phyloP scores from a whole-genome alignment of 2,113 vertebrate species.

The Hemiprocne comata region DNA sequence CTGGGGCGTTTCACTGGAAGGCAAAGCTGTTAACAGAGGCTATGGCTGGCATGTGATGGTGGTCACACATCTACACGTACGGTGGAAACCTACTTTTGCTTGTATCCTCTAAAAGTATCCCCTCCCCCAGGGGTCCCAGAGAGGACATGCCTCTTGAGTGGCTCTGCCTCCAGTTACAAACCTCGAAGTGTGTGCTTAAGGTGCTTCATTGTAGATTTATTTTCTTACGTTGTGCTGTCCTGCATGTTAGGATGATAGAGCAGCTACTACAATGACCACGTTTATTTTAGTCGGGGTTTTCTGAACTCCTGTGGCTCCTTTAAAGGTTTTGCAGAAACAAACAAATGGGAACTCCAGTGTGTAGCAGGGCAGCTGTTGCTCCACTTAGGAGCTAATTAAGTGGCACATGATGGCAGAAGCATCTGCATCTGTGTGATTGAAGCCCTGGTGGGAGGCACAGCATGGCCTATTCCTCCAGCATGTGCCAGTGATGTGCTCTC shows the following conservation, averaged over 20 bases:
- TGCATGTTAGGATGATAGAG: fast-evolving
- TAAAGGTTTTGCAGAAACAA: not conserved
- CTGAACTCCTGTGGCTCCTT: not conserved
- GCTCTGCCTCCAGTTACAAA: not conserved
- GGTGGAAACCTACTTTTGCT: not conserved
- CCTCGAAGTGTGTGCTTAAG: fast-evolving
- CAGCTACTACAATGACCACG: fast-evolving
- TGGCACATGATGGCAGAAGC: fast-evolving
- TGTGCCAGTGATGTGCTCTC: not conserved
- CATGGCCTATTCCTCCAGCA: fast-evolving
- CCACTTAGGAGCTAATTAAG: not conserved
- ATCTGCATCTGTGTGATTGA: fast-evolving
- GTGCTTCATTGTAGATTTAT: fast-evolving
- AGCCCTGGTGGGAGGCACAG: not conserved
- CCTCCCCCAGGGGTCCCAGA: not conserved
- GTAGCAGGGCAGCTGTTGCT: not conserved
- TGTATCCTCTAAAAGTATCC: not conserved
- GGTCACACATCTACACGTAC: fast-evolving
- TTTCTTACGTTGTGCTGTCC: fast-evolving
- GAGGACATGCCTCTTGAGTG: not conserved
- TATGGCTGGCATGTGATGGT: fast-evolving
- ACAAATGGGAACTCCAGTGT: not conserved
- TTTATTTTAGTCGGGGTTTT: not conserved
- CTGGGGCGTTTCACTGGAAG: not conserved
- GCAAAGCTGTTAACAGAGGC: fast-evolving